Conservation (phyloP, 2,888 invertebrate species). For the Drosophila histrio region DNA sequence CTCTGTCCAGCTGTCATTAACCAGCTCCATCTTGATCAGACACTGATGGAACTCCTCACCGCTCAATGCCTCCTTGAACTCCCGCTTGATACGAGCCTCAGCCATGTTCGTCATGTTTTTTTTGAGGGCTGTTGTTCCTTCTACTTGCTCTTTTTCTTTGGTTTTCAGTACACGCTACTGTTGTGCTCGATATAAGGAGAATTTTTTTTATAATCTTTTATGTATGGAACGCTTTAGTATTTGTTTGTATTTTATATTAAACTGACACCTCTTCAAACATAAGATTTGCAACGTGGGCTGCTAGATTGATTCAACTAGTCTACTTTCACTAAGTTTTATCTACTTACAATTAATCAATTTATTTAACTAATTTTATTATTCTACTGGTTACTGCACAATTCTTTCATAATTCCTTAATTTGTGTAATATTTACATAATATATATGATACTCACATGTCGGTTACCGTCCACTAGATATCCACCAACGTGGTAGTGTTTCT, state of each 20-base stretch:
- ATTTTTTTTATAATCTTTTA: conserved; percentile 15
- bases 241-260: conserved; percentile 10
- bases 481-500: conserved; percentile 94
- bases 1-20: conserved; percentile 95
- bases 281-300: neutral
- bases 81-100: conserved; percentile 94
- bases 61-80: conserved; percentile 98
- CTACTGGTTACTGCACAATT: neutral
- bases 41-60: conserved; percentile 94
- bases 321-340: neutral
- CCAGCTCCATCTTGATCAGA: conserved; percentile 93
- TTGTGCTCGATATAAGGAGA: neutral
- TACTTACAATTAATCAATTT: no score
- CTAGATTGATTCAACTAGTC: conserved; percentile 8
- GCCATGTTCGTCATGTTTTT: conserved; percentile 86
- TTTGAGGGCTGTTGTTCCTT: neutral
- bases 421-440: neutral
- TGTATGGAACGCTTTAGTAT: conserved; percentile 28
- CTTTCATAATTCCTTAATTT: neutral
- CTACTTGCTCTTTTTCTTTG: neutral
- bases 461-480: conserved; percentile 88
- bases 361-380: neutral
- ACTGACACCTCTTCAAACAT: conserved; percentile 14
- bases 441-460: conserved; percentile 82
- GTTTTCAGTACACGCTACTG: neutral